These are phyloP conservation scores for Mesorhabditis sp. DNA, from an alignment of 2,888 invertebrate genomes.

Conservation along the genomic window DNA sequence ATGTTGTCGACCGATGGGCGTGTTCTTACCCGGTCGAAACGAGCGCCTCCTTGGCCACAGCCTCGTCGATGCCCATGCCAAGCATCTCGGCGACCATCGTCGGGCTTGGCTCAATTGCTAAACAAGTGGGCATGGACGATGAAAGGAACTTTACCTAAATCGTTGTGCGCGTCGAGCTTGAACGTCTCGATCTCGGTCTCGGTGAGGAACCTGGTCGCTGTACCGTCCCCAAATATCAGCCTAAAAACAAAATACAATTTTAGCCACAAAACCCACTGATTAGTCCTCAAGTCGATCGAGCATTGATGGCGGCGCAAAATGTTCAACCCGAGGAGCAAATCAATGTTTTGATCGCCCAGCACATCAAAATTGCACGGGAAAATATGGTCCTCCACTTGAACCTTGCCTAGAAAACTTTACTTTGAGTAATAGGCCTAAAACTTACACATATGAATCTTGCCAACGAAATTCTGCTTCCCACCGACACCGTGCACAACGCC, in stretches of 20 bases:
- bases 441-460: conserved; percentile 83
- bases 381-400: conserved; percentile 88
- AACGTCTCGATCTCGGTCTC: conserved; percentile 20
- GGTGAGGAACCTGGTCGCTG: conserved; percentile 22
- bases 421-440: conserved; percentile 6
- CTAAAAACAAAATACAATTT: conserved; percentile 12
- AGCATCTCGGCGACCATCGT: background rate
- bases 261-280: conserved; percentile 58
- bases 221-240: conserved; percentile 25
- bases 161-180: background rate
- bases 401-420: conserved; percentile 66
- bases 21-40: too few species aligned
- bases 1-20: too few species aligned
- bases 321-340: conserved; percentile 92
- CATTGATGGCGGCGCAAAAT: conserved; percentile 76
- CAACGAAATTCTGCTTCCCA: conserved; percentile 89
- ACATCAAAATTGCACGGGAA: conserved; percentile 94
- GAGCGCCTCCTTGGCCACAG: background rate
- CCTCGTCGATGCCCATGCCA: background rate
- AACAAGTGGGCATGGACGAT: background rate
- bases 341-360: conserved; percentile 93
- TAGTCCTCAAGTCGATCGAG: conserved; percentile 82
- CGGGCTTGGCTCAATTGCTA: too few species aligned
- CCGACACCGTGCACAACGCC: conserved; percentile 97
- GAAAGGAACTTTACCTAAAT: background rate